Evolutionary conservation across 2,888 invertebrate species (phyloP), one percentile per base, ranked within the genome.

Genomic region (Choristoneura rosaceana): DNA sequence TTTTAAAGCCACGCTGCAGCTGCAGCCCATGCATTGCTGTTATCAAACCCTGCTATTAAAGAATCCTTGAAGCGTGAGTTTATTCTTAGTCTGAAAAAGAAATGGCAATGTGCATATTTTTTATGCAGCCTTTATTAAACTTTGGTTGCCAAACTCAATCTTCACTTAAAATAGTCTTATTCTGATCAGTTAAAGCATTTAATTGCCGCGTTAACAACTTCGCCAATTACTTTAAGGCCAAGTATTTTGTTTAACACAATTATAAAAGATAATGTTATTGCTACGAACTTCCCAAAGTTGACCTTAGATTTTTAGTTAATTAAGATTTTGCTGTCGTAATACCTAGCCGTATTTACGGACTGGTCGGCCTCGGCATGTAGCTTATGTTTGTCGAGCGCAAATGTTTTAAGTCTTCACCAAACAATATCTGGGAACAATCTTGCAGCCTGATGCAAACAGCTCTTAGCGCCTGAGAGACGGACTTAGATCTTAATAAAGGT

Each of bases 341-440:
- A 17, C 58, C 73, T 74, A 69, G 67, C 55, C 17, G 67, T 75
- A 68, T 77, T 74, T 78, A 75, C 74, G 71, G 77, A 83, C 79
- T 71, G 74, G 79, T 79, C 79, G 84, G 77, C 89, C 87, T 90
- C 85, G 84, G 47, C 47, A 58, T 65, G 67, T 63, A 74, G 73
- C 74, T 67, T 71, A 34, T 86, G 82, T 89, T 89, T 87, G 89
- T 83, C 80, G 77, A 84, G 84, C 77, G 81, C 86, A 88, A 90
- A 90, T 83, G 78, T 80, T 82, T 77, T 76, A 82, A 74, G 78
- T 78, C 79, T 80, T 83, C 79, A 81, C 81, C 78, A 82, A 84
- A 79, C 80, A 80, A 74, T 43, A 62, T 63, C 61, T 67, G 65
- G 52, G 67, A 70, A 68, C 43, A 65, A 63, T 71, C 73, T 65